Evolutionary conservation across 2,888 invertebrate species (phyloP), one percentile per base, ranked within the genome.

Genomic region (Labia minor): DNA sequence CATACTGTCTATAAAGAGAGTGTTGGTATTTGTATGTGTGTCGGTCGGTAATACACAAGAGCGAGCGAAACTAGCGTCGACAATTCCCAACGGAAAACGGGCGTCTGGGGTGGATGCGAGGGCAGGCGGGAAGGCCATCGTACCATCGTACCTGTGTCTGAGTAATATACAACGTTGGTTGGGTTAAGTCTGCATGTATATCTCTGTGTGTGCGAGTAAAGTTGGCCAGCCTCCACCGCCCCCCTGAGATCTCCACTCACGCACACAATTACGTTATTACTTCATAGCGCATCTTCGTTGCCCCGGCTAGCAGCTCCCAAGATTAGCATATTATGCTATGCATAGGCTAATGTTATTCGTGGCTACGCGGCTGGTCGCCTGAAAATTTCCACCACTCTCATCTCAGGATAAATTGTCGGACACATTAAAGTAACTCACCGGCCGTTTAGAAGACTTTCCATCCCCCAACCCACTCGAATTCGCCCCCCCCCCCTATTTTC

Each of bases 1-100:
- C 49, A n/a, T 49, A 49, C 49, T 49, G 49, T 49, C 49, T 49
- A 49, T 49, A 49, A 49, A 49, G 49, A 49, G 49, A 49, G 49
- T n/a, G 49, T n/a, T 11, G 16, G 49, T n/a, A 49, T 49, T 11
- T 49, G 49, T 49, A 16, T 49, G 49, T 49, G 49, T 14, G 8
- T 49, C n/a, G 14, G 49, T 49, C 2, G 3, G 4, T 10, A 4
- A 49, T 14, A 49, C 4, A 14, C 4, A 14, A 4, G 49, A 14
- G 49, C 49, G 49, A 14, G 49, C 49, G 49, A 49, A 49, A 49
- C 49, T 49, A 49, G 49, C 49, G 49, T 49, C 49, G 49, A 49
- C 49, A 49, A 49, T 49, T 49, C 49, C 49, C 49, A 3, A 14
- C 49, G 49, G 49, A 49, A 49, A 49, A 49, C 49, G 49, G 49